phyloP scores from a whole-genome alignment of 2,888 invertebrate species.

The Phlogophora meticulosa region DNA sequence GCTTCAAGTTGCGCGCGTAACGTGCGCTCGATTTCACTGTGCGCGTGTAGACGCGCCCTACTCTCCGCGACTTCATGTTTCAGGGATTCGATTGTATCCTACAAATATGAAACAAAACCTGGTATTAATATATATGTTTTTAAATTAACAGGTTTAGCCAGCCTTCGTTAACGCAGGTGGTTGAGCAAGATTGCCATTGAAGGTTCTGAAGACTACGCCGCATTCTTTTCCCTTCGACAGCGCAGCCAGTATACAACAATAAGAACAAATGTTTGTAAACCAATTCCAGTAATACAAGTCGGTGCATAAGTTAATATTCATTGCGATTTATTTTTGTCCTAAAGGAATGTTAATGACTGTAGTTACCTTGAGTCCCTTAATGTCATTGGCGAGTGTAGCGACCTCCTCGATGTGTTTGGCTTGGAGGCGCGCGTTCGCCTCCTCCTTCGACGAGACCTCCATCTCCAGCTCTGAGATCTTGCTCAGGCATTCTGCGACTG shows the following conservation, averaged over 20 bases:
- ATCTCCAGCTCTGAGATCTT: slow-evolving; percentile 91
- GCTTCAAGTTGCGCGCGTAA: slow-evolving; percentile 87
- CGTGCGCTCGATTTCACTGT: slow-evolving; percentile 87
- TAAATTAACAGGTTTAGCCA: slow-evolving; percentile 17
- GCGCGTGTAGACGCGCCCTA: slow-evolving; percentile 85
- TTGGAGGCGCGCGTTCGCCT: slow-evolving; percentile 88
- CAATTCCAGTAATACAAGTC: slow-evolving; percentile 35
- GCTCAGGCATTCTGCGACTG: slow-evolving; percentile 91
- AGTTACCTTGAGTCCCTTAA: slow-evolving; percentile 87
- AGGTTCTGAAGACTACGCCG: slow-evolving; percentile 20
- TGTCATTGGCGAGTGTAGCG: slow-evolving; percentile 83
- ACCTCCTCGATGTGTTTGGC: slow-evolving; percentile 87
- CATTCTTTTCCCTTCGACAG: slow-evolving; percentile 31
- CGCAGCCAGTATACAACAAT: slow-evolving; percentile 25
- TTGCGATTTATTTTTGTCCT: slow-evolving; percentile 29
- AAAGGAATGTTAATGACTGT: slow-evolving; percentile 40
- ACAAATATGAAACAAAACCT: slow-evolving; percentile 53
- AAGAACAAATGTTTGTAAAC: slow-evolving; percentile 38
- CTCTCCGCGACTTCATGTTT: slow-evolving; percentile 88
- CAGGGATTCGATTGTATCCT: slow-evolving; percentile 87
- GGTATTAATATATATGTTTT: slow-evolving; percentile 3
- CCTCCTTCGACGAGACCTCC: slow-evolving; percentile 89
- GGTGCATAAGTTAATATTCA: slow-evolving; percentile 50
- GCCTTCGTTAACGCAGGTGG: slow-evolving; percentile 3
- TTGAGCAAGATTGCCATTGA: slow-evolving; percentile 27